phyloP scores from a whole-genome alignment of 2,888 invertebrate species.

The Coleophora flavipennella region DNA sequence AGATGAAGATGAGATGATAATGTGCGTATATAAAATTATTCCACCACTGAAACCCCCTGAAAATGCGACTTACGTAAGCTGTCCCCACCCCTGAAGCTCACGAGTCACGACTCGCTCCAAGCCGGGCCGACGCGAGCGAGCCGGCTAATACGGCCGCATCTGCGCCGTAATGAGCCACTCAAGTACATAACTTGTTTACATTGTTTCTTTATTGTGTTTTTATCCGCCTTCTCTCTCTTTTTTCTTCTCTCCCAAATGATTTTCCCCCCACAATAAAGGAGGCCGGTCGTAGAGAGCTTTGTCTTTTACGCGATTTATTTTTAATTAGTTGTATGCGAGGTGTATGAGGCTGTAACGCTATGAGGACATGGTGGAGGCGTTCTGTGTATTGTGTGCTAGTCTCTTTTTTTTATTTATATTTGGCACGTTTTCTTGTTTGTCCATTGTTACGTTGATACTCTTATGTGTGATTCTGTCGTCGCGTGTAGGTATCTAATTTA shows the following conservation, averaged over 20 bases:
- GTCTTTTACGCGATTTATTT: conserved; percentile 43
- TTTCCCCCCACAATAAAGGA: conserved; percentile 58
- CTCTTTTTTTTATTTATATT: too few relatives aligned
- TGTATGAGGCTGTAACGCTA: too few relatives aligned
- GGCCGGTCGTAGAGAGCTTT: conserved; percentile 29
- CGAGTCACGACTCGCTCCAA: conserved; percentile 26
- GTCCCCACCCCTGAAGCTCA: conserved; percentile 4
- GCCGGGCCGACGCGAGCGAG: conserved; percentile 34
- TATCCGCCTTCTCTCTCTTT: conserved; percentile 56
- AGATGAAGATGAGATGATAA: too few relatives aligned
- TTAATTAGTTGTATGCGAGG: conserved; percentile 47
- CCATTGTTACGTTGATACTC: too few relatives aligned
- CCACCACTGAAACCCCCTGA: too few relatives aligned
- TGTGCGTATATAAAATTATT: too few relatives aligned
- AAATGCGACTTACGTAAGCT: not conserved
- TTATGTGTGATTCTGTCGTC: too few relatives aligned
- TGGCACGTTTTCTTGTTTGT: too few relatives aligned
- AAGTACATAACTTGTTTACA: conserved; percentile 73
- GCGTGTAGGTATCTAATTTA: too few relatives aligned
- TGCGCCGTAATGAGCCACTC: conserved; percentile 68
- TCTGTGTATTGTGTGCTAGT: too few relatives aligned
- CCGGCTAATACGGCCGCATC: conserved; percentile 62
- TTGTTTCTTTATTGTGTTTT: conserved; percentile 73
- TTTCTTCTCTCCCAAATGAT: conserved; percentile 58
- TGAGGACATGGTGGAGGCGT: too few relatives aligned